These are phyloP conservation scores for Vicugna pacos DNA, from an alignment of 2,113 vertebrate genomes.

Conservation along the genomic window DNA sequence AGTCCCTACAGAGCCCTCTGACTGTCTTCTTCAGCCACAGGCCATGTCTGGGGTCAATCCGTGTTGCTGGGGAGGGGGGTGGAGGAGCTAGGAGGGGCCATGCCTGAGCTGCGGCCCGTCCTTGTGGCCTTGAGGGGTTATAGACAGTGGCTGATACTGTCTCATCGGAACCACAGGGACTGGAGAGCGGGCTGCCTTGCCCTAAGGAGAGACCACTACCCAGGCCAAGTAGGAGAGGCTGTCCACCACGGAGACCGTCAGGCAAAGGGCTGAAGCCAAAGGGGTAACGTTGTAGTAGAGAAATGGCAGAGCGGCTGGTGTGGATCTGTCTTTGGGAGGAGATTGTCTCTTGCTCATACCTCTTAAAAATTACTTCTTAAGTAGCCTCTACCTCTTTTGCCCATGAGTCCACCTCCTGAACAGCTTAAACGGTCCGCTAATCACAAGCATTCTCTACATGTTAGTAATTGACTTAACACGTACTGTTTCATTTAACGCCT, in stretches of 20 bases:
- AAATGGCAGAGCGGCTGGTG: background rate
- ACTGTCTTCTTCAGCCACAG: too few relatives aligned
- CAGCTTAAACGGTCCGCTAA: background rate
- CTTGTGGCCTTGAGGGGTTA: background rate
- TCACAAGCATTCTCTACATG: too few relatives aligned
- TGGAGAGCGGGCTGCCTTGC: background rate
- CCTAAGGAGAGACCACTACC: background rate
- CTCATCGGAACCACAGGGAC: background rate
- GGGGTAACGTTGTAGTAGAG: too few relatives aligned
- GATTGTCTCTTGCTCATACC: too few relatives aligned
- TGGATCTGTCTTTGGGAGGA: background rate
- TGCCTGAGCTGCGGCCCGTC: background rate
- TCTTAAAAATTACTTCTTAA: background rate
- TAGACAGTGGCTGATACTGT: background rate
- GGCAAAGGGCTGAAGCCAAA: background rate
- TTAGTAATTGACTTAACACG: background rate
- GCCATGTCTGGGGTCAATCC: fast-evolving
- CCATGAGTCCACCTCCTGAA: background rate
- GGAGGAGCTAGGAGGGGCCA: background rate
- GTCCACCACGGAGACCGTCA: background rate
- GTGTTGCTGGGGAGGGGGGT: background rate
- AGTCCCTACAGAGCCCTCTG: background rate
- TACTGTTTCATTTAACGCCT: background rate
- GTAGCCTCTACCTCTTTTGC: background rate
- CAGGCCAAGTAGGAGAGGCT: too few relatives aligned